Percentiles rank a stretch among this genome's conserved stretches.
Conservation (phyloP, 2,888 invertebrate genomes). For the Incurvaria masculella region DNA sequence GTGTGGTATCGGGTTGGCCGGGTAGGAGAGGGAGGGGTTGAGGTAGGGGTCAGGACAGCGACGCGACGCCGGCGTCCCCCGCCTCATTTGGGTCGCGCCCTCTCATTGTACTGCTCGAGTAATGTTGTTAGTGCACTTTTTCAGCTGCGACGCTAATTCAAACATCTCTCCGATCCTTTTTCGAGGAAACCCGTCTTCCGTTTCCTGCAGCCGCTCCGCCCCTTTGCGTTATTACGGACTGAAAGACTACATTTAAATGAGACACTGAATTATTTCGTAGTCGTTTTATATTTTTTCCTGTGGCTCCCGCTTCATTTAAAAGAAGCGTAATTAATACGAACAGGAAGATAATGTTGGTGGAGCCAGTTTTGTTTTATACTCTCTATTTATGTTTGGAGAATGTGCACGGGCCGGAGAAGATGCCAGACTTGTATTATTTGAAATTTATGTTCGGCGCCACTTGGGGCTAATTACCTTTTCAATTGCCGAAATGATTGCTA, state of each 20-base stretch:
- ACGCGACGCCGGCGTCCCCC: neutral
- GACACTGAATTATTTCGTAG: constrained; percentile 46
- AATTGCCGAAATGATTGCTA: too few relatives aligned
- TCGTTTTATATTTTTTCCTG: constrained; percentile 22
- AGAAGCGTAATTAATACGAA: neutral
- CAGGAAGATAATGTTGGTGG: neutral
- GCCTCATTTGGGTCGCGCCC: constrained; percentile 18
- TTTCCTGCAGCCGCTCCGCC: constrained; percentile 45
- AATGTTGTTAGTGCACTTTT: constrained; percentile 58
- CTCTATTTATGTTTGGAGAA: too few relatives aligned
- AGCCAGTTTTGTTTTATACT: too few relatives aligned
- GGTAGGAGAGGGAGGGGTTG: neutral
- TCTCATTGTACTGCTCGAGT: constrained; percentile 47
- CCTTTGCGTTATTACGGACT: constrained; percentile 45
- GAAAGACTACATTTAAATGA: constrained; percentile 56
- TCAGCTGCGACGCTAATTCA: constrained; percentile 54
- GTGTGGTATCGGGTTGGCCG: neutral
- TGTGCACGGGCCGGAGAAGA: too few relatives aligned
- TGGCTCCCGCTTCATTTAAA: constrained; percentile 37
- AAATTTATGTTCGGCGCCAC: too few relatives aligned
- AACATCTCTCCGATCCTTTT: constrained; percentile 53
- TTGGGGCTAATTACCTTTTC: too few relatives aligned
- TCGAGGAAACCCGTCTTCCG: constrained; percentile 50
- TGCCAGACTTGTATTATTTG: too few relatives aligned
- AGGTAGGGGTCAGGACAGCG: neutral